phyloP scores from a whole-genome alignment of 2,113 vertebrate species.

The Heterotilapia buettikoferi region DNA sequence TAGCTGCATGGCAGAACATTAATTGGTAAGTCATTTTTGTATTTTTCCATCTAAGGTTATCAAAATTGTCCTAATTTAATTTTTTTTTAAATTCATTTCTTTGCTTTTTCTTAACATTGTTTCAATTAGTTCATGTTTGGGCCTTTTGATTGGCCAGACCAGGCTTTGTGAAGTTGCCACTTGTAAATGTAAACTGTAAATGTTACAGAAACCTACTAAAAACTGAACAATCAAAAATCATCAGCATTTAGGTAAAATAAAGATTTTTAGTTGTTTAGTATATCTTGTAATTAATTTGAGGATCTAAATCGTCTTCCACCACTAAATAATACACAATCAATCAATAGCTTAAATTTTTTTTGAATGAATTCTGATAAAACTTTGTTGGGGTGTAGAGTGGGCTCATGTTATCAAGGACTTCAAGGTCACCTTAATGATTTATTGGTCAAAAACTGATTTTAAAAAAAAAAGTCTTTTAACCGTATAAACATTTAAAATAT shows the following conservation, averaged over 20 bases:
- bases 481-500: background rate
- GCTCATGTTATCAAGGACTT: background rate
- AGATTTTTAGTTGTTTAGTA: background rate
- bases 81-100: fast-evolving
- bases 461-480: background rate
- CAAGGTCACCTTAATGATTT: background rate
- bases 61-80: background rate
- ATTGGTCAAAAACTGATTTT: background rate
- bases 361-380: background rate
- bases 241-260: background rate
- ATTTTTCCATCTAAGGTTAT: background rate
- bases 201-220: background rate
- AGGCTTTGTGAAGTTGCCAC: background rate
- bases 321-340: background rate
- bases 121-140: fast-evolving
- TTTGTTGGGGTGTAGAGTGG: background rate
- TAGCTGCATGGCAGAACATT: background rate
- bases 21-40: background rate
- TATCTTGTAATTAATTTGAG: background rate
- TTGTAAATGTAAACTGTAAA: background rate
- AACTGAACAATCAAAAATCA: fast-evolving
- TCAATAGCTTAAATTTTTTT: fast-evolving
- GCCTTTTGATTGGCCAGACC: background rate
- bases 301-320: background rate
- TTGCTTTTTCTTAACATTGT: background rate